These are phyloP conservation scores for Alcedo quadribrachys DNA, from an alignment of 2,797 vertebrate species.

Conservation along the genomic window DNA sequence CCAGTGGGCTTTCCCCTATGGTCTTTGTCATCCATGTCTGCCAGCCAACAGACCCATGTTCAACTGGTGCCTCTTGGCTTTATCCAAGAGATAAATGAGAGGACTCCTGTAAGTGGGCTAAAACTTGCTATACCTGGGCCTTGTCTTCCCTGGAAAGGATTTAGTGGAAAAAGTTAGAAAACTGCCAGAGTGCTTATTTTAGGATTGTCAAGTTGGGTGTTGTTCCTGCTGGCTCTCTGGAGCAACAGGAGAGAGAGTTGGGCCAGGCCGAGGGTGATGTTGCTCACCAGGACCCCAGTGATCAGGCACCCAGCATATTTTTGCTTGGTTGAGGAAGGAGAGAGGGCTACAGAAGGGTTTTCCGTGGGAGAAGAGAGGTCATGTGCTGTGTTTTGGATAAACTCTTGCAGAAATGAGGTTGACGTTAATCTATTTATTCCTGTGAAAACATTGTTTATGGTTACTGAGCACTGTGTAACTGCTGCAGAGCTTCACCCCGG, in stretches of 20 bases:
- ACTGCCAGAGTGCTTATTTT: not conserved
- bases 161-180: not conserved
- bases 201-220: not conserved
- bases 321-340: not conserved
- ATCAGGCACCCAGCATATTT: not conserved
- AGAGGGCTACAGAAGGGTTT: not conserved
- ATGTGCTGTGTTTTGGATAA: not conserved
- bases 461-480: not conserved
- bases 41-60: not conserved
- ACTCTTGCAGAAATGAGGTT: not conserved
- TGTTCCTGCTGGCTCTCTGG: not conserved
- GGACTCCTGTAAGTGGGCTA: not conserved
- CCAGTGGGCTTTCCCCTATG: fast-evolving
- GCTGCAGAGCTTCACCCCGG: not conserved
- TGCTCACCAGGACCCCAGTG: not conserved
- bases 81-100: not conserved
- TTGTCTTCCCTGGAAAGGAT: not conserved
- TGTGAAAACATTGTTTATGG: not conserved
- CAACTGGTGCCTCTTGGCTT: not conserved
- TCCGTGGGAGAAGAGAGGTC: not conserved
- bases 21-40: fast-evolving
- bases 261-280: not conserved
- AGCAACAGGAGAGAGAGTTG: not conserved
- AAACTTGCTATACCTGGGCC: not conserved
- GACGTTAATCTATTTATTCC: not conserved